A percentile compares a stretch with the other conserved stretches of the same genome.
These are phyloP conservation scores for Drosophila nasuta DNA, from an alignment of 1,140 invertebrate species.

Conservation along the genomic window DNA sequence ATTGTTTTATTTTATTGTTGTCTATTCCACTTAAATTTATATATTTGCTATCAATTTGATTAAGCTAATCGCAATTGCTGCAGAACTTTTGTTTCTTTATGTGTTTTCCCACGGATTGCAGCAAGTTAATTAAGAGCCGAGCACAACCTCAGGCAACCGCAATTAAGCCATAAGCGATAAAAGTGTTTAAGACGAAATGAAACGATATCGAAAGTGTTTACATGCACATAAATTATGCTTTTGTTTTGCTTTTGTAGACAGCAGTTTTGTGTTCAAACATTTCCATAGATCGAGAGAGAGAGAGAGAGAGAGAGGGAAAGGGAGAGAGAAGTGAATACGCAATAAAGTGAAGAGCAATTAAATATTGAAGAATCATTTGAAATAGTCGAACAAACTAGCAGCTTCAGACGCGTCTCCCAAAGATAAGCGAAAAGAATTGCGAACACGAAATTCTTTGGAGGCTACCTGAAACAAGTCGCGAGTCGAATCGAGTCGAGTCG, in stretches of 20 bases:
- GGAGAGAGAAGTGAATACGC: constrained; percentile 5
- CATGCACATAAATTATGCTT: constrained; percentile 35
- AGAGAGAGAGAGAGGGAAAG: no score
- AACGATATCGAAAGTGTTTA: constrained; percentile 27
- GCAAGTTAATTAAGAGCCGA: background rate
- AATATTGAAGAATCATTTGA: background rate
- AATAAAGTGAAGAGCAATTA: constrained; percentile 24
- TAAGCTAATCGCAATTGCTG: no score
- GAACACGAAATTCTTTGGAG: background rate
- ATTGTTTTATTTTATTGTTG: no score
- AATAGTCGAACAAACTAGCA: background rate
- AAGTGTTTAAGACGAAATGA: constrained; percentile 5
- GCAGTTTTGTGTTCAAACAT: constrained; percentile 14
- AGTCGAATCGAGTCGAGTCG: background rate
- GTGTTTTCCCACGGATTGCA: no score
- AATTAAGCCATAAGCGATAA: constrained; percentile 4
- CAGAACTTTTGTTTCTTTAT: no score
- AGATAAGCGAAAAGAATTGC: background rate
- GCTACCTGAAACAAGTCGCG: constrained; percentile 6
- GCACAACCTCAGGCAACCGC: constrained; percentile 1
- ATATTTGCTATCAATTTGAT: no score
- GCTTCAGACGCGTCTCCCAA: background rate
- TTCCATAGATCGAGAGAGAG: constrained; percentile 13
- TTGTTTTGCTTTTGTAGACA: constrained; percentile 8
- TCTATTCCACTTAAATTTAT: no score